Base-by-base conservation (phyloP, 2,797 vertebrate genomes). In the Enteromius thamalakanensis region DNA sequence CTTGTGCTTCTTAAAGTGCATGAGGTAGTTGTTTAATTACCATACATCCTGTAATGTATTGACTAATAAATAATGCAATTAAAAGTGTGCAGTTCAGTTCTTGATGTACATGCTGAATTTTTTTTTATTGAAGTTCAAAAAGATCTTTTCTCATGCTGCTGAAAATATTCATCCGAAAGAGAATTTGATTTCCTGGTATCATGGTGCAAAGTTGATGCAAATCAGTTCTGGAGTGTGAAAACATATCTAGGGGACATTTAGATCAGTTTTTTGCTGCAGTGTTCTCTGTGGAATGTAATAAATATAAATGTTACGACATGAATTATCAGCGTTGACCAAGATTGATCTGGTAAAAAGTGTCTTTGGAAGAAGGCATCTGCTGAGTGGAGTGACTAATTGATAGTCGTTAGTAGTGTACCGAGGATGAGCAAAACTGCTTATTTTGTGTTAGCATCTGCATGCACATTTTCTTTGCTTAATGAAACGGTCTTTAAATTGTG, bases 1-100 rank as follows among this genome's bases (percentile, higher is more conserved):
- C 17, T 53, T 53, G 71, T 34, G 26, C 47, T 55, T 0, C 47
- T 49, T 49, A 34, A 55, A n/a, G 49, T 40, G 72, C 29, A 40
- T 67, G 65, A 0, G 2, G 17, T 4, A 5, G 72, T 40, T 2
- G 34, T 40, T 76, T 60, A 26, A 8, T 40, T 60, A 26, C 32
- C 53, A 60, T n/a, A 37, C 53, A 40, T 76, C 51, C 51, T 58
- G 21, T 58, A 76, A 58, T 58, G 72, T 37, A 26, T 23, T 60
- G 53, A 40, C 21, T 26, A 26, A 58, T 76, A 17, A 40, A 58
- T 76, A 4, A 17, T 58, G 51, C 34, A 58, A 23, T 37, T 75
- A 58, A 75, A 58, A 37, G 49, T 34, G 49, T 53, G 72, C 2
- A 15, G 2, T n/a, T 55, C 32, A 8, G 49, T 10, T 55, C 29